Percentiles rank a stretch among this genome's conserved stretches.
These are phyloP conservation scores for Hoplodrina ambigua DNA, from an alignment of 2,888 invertebrate genomes.

Conservation along the genomic window DNA sequence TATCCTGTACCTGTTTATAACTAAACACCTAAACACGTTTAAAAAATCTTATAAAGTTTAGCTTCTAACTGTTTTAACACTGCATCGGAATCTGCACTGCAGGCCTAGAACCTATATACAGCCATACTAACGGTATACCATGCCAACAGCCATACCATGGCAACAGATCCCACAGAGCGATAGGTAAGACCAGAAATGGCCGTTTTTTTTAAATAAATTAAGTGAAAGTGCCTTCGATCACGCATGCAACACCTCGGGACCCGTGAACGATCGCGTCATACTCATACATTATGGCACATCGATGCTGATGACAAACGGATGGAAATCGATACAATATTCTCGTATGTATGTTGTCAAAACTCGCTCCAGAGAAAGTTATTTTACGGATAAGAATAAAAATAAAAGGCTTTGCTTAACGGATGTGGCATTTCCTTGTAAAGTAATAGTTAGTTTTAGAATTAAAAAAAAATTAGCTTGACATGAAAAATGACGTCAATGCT, in stretches of 20 bases:
- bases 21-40: too few species aligned
- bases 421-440: constrained; percentile 50
- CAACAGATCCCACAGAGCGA: not conserved
- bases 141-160: not conserved
- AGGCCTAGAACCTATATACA: too few species aligned
- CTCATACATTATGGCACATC: constrained; percentile 42
- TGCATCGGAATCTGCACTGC: too few species aligned
- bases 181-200: not conserved
- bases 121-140: not conserved
- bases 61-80: too few species aligned
- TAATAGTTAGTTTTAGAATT: constrained; percentile 11
- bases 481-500: not conserved
- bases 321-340: constrained; percentile 54
- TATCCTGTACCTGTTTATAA: too few species aligned
- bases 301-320: constrained; percentile 55
- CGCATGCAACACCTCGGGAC: constrained; percentile 43
- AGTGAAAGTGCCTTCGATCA: constrained; percentile 57
- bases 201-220: constrained; percentile 23
- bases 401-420: constrained; percentile 40
- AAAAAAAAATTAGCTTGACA: constrained; percentile 4
- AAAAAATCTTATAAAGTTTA: too few species aligned
- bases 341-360: constrained; percentile 47
- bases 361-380: constrained; percentile 56
- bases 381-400: constrained; percentile 26
- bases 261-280: constrained; percentile 43